Conservation (phyloP, 1,140 invertebrate species). For the Frieseomelitta varia region DNA sequence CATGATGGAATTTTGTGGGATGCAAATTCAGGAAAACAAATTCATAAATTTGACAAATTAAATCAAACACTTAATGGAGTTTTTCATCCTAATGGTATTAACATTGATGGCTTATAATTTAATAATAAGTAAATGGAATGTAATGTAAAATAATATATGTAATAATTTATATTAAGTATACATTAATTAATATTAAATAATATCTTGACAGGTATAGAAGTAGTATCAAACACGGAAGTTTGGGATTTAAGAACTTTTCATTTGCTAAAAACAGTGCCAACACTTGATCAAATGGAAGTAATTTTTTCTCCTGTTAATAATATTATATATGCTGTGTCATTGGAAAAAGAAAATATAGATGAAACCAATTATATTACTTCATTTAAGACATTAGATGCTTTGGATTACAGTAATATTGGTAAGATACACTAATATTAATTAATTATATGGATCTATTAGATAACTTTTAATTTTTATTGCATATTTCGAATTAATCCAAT, state of each 20-base stretch:
- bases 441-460: neutral
- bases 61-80: slow-evolving; percentile 97
- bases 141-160: neutral
- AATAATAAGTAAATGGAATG: neutral
- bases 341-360: slow-evolving; percentile 86
- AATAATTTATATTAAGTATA: no score
- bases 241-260: slow-evolving; percentile 99
- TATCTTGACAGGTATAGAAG: slow-evolving; percentile 85
- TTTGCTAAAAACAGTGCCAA: slow-evolving; percentile 95
- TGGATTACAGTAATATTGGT: slow-evolving; percentile 96
- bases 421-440: slow-evolving; percentile 60
- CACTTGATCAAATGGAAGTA: slow-evolving; percentile 93
- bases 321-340: slow-evolving; percentile 85
- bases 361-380: slow-evolving; percentile 90
- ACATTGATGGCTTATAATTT: slow-evolving; percentile 3
- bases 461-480: neutral
- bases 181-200: neutral
- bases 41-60: slow-evolving; percentile 99
- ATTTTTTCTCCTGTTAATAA: slow-evolving; percentile 87
- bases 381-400: slow-evolving; percentile 96
- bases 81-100: slow-evolving; percentile 96
- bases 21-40: slow-evolving; percentile 91
- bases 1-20: slow-evolving; percentile 98
- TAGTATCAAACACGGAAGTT: slow-evolving; percentile 94
- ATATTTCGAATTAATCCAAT: slow-evolving; percentile 30